Evolutionary conservation across 2,113 vertebrate genomes (phyloP).

Genomic region (Setophaga petechia): DNA sequence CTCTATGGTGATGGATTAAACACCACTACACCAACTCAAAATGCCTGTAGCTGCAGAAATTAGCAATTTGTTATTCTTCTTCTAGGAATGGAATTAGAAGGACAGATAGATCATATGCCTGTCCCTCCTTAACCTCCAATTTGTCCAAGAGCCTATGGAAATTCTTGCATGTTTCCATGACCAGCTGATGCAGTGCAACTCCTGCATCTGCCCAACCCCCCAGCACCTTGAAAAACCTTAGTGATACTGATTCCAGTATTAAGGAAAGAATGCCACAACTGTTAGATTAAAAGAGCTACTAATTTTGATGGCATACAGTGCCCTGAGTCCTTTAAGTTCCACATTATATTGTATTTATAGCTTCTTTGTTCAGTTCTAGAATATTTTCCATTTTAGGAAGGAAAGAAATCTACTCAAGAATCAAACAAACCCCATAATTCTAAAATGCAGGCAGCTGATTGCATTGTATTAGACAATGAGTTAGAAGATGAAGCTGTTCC

Average conservation of each 20-base stretch:
- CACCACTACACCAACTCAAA: not conserved
- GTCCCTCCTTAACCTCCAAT: not conserved
- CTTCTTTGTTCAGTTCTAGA: not conserved
- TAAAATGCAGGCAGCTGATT: conserved; percentile 12
- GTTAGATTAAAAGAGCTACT: not conserved
- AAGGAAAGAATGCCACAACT: not conserved
- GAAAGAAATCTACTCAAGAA: conserved; percentile 8
- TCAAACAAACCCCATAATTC: not conserved
- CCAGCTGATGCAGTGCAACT: not conserved
- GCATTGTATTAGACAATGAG: conserved; percentile 25
- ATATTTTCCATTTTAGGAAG: conserved; percentile 15
- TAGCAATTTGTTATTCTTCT: not conserved
- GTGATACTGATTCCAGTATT: not conserved
- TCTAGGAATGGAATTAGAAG: not conserved
- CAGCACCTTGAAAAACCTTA: not conserved
- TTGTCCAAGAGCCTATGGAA: not conserved
- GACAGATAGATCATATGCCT: not conserved
- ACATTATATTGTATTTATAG: not conserved
- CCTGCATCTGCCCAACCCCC: not conserved
- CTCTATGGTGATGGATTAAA: not conserved
- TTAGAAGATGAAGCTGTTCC: not conserved
- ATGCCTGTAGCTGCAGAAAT: not conserved
- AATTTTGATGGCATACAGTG: not conserved
- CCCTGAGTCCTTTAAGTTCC: not conserved
- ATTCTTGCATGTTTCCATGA: not conserved